Evolutionary conservation across 2,888 invertebrate species (phyloP), one percentile per base, ranked within the genome.

Genomic region (Hirtodrosophila trivittata): DNA sequence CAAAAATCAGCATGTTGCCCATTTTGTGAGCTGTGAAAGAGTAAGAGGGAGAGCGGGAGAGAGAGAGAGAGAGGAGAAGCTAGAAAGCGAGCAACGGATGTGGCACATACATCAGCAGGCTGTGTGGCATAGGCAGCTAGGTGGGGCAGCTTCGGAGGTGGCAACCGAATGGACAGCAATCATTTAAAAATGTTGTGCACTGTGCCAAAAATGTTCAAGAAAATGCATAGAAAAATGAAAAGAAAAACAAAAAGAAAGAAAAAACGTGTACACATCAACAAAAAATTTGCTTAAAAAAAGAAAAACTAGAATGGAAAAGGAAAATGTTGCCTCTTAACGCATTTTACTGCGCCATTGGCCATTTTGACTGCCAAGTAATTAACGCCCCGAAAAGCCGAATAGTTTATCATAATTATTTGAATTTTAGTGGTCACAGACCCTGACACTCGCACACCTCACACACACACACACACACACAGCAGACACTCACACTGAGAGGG

Each of bases 1-100:
- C 52, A 64, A 72, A 73, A 56, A 71, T 60, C 59, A 68, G 46
- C 57, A 65, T 71, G 75, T 74, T 51, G 58, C n/a, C 49, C 49
- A 39, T 55, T 46, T 46, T 59, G 18, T 46, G 50, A 35, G n/a
- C 14, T 30, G 30, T 39, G 30, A 43, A 10, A 6, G 18, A 33
- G 47, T 26, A 6, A 35, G 41, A 18, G 9, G 6, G 9, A 13
- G 7, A 14, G 6, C 5, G 13, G 0, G 35, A 4, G n/a, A n/a
- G 10, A 3, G 7, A 33, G 14, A 5, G n/a, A 2, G 10, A 4
- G 13, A 8, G 26, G 10, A 1, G 13, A 18, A 28, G 35, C 1
- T 12, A 4, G 33, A 10, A 25, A 8, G 45, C 5, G 37, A n/a
- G 49, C 16, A 62, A 51, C 62, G 51, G 59, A 69, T 59, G 56